Evolutionary conservation across 2,888 invertebrate genomes (phyloP).

Genomic region (Lasioglossum figueresi): DNA sequence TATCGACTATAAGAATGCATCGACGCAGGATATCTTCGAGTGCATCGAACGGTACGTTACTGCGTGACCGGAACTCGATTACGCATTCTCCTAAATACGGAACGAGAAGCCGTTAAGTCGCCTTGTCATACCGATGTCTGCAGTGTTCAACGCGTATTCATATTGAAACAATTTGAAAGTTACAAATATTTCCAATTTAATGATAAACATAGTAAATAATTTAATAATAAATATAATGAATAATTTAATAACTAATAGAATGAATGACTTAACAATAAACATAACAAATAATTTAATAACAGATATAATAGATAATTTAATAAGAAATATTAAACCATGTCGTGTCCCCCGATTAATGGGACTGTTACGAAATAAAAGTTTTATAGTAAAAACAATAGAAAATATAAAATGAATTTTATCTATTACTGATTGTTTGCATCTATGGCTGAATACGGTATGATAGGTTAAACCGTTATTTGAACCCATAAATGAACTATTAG

Average conservation of each 20-base stretch:
- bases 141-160: neutral
- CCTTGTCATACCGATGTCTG: constrained; percentile 17
- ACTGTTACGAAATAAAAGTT: neutral
- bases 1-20: neutral
- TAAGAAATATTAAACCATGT: neutral
- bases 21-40: constrained; percentile 17
- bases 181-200: neutral
- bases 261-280: neutral
- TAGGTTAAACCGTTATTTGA: neutral
- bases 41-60: constrained; percentile 59
- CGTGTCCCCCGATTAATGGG: neutral
- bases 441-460: accelerated
- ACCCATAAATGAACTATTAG: neutral
- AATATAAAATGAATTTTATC: neutral
- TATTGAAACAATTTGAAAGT: neutral
- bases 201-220: neutral
- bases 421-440: neutral
- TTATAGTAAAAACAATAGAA: neutral
- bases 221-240: neutral
- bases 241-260: neutral
- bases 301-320: neutral
- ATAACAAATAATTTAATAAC: neutral
- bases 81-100: constrained; percentile 72
- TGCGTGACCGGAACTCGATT: constrained; percentile 74
- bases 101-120: constrained; percentile 69